These are phyloP conservation scores for Zhuqinia jingwanae DNA, from an alignment of 2,888 invertebrate species.

Conservation along the genomic window DNA sequence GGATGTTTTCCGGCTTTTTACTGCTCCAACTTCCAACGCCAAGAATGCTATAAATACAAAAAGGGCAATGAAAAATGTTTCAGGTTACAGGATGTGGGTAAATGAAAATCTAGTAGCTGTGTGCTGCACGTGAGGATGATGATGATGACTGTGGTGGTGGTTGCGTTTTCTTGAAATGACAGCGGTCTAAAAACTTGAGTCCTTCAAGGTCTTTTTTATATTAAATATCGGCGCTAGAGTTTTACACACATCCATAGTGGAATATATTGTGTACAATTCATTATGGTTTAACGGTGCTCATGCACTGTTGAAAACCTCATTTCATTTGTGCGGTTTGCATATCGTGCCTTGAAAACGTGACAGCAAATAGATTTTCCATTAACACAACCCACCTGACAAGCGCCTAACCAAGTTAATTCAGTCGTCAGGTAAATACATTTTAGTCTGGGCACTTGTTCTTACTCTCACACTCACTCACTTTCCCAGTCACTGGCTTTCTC, in stretches of 20 bases:
- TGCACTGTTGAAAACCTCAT: conserved; percentile 60
- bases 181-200: conserved; percentile 22
- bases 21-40: too few species aligned
- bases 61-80: too few species aligned
- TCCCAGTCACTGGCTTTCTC: not conserved
- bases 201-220: conserved; percentile 31
- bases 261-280: too few species aligned
- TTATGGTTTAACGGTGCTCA: conserved; percentile 12
- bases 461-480: not conserved
- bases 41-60: too few species aligned
- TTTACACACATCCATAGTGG: not conserved
- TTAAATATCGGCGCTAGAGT: not conserved
- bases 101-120: not conserved
- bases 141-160: too few species aligned
- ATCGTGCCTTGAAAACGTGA: conserved; percentile 53
- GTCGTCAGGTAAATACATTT: conserved; percentile 49
- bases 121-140: too few species aligned
- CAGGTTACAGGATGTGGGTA: too few species aligned
- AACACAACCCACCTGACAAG: conserved; percentile 64
- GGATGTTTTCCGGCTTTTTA: too few species aligned
- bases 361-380: conserved; percentile 72
- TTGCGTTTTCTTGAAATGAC: not conserved
- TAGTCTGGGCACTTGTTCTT: not conserved
- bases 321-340: conserved; percentile 50
- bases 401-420: conserved; percentile 58